These are phyloP conservation scores for Intoshia linei DNA, from an alignment of 1,140 invertebrate genomes.

Conservation along the genomic window DNA sequence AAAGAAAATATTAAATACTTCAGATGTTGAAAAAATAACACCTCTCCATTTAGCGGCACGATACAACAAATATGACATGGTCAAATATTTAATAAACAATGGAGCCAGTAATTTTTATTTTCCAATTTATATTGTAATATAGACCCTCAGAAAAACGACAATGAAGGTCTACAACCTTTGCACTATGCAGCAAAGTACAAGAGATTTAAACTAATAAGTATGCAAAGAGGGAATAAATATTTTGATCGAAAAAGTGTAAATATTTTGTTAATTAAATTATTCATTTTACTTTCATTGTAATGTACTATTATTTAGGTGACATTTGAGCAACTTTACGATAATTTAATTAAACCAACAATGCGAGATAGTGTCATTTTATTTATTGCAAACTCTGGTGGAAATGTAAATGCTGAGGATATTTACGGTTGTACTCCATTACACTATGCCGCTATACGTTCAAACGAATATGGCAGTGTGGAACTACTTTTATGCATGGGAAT, in stretches of 20 bases:
- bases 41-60: constrained; percentile 23
- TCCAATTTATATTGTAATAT: not conserved
- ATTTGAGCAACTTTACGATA: constrained; percentile 1
- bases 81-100: constrained; percentile 16
- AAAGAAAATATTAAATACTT: constrained; percentile 16
- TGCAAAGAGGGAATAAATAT: not conserved
- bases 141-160: constrained; percentile 8
- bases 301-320: not conserved
- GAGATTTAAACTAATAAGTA: constrained; percentile 3
- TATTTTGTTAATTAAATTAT: constrained; percentile 2
- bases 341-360: constrained; percentile 2
- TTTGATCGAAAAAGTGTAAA: not conserved
- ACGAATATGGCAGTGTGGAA: constrained; percentile 18
- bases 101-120: constrained; percentile 13
- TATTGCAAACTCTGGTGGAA: constrained; percentile 19
- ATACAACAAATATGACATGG: constrained; percentile 17
- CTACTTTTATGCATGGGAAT: constrained; percentile 13
- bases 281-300: constrained; percentile 2
- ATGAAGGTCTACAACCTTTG: constrained; percentile 20
- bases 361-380: constrained; percentile 13
- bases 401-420: constrained; percentile 19
- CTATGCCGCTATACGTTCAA: constrained; percentile 25
- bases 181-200: constrained; percentile 22
- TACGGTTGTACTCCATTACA: constrained; percentile 24
- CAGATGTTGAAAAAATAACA: constrained; percentile 17